A percentile compares a stretch with the other conserved stretches of the same genome.
These are phyloP conservation scores for Diarsia dahlii DNA, from an alignment of 2,888 invertebrate species.

Conservation along the genomic window DNA sequence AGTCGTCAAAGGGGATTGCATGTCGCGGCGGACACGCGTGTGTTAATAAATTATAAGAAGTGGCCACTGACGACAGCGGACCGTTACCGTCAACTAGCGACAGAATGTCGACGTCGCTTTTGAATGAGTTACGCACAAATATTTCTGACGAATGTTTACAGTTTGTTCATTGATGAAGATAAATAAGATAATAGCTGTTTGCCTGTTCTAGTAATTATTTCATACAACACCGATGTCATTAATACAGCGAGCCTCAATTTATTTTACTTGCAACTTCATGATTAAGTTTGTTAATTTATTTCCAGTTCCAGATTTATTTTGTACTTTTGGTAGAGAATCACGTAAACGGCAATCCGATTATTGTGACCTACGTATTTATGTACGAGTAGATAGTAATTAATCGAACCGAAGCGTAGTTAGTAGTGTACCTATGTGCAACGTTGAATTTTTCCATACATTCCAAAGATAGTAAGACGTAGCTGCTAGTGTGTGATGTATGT, in stretches of 20 bases:
- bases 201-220: background rate
- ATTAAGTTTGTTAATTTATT: background rate
- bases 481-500: background rate
- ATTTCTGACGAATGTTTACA: background rate
- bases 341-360: background rate
- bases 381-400: conserved; percentile 4
- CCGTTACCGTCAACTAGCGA: conserved; percentile 57
- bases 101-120: conserved; percentile 39
- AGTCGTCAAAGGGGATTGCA: conserved; percentile 44
- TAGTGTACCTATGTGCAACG: background rate
- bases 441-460: conserved; percentile 24
- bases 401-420: conserved; percentile 1
- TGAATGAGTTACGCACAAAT: conserved; percentile 33
- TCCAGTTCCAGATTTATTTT: conserved; percentile 3
- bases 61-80: conserved; percentile 41
- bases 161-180: conserved; percentile 1
- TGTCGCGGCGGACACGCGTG: conserved; percentile 38
- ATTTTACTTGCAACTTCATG: background rate
- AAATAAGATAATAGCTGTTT: conserved; percentile 4
- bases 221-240: background rate
- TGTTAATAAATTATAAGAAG: conserved; percentile 49
- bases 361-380: conserved; percentile 4
- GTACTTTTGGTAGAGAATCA: background rate
- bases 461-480: conserved; percentile 18
- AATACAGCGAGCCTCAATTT: background rate